Conservation (phyloP, 2,797 vertebrate species). For the Siniperca scherzeri region DNA sequence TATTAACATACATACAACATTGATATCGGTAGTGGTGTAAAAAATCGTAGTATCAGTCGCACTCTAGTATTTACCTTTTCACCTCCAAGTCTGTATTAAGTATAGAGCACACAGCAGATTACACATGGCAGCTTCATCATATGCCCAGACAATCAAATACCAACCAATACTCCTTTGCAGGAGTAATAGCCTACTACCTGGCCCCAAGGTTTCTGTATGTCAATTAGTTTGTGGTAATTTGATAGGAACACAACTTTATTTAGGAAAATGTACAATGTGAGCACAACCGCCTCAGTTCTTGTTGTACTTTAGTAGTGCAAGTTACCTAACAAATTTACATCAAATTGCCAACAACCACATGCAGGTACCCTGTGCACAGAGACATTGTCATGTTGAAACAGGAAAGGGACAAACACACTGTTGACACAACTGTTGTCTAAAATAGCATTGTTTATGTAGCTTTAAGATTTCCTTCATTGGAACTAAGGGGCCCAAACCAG, state of each 20-base stretch:
- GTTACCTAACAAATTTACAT: neutral
- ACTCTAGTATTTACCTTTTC: neutral
- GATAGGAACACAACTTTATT: neutral
- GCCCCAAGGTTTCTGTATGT: neutral
- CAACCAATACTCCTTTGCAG: neutral
- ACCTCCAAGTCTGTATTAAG: neutral
- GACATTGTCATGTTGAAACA: neutral
- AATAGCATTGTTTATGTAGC: too few species aligned
- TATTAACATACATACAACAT: neutral
- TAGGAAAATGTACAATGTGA: neutral
- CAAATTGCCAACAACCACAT: neutral
- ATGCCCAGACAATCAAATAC: neutral
- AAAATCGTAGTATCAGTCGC: neutral
- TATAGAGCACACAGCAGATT: neutral
- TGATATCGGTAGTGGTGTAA: accelerated
- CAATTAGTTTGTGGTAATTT: neutral
- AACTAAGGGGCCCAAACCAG: too few species aligned
- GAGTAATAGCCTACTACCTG: neutral
- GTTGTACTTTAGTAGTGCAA: too few species aligned
- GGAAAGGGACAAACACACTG: too few species aligned
- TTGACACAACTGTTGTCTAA: too few species aligned
- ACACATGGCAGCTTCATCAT: neutral
- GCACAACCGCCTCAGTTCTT: too few species aligned
- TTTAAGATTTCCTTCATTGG: too few species aligned
- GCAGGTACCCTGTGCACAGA: neutral